A percentile compares a stretch with the other conserved stretches of the same genome.
phyloP scores from a whole-genome alignment of 2,888 invertebrate genomes.

The Phania funesta region DNA sequence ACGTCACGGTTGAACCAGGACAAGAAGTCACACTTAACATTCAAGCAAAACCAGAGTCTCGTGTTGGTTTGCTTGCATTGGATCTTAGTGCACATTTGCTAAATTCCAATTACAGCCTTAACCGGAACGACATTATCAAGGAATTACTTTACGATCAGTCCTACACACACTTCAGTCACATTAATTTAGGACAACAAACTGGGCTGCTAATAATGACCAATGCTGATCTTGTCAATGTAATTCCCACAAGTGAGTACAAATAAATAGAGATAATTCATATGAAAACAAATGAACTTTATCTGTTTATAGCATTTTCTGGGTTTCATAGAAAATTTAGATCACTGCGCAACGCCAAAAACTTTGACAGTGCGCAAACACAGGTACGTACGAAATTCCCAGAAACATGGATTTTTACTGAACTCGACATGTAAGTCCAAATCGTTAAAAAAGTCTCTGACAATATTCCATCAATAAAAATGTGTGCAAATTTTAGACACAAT shows the following conservation, averaged over 20 bases:
- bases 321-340: neutral
- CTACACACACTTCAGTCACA: neutral
- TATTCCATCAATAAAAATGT: neutral
- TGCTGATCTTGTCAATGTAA: neutral
- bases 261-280: too few relatives aligned
- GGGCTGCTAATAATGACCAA: neutral
- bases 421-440: neutral
- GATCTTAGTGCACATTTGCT: conserved; percentile 90
- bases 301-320: too few relatives aligned
- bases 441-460: neutral
- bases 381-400: neutral
- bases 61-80: conserved; percentile 92
- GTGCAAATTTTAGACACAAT: neutral
- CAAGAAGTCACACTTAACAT: conserved; percentile 88
- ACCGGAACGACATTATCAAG: conserved; percentile 82
- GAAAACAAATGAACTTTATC: neutral
- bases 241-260: too few relatives aligned
- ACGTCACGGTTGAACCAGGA: conserved; percentile 88
- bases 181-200: neutral
- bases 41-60: conserved; percentile 90
- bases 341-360: neutral
- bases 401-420: neutral
- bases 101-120: conserved; percentile 83
- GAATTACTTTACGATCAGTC: conserved; percentile 1
- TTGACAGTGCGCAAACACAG: neutral